Base-by-base conservation (phyloP, 2,113 vertebrate species). In the Paratilapia polleni region DNA sequence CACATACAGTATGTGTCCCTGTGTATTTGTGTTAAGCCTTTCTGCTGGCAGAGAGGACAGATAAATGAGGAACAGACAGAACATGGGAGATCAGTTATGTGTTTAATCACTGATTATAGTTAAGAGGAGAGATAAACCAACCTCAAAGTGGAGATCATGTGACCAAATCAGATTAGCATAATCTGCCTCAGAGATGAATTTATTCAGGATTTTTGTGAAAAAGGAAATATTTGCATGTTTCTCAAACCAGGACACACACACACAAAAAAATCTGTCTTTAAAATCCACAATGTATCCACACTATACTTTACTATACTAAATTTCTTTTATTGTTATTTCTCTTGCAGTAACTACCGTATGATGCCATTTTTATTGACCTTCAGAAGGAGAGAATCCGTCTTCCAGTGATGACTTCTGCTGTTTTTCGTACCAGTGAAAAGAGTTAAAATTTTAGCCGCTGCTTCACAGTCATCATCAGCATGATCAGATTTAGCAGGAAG, bases 61-160 rank as follows among this genome's bases (percentile, higher is more conserved):
- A 92, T 80, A 88, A 82, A 89, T 79, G 62, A 5, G 36, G 81
- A 84, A 70, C 78, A 80, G 63, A 86, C 73, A 75, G 34, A 89
- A 84, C 43, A 77, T 38, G 68, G 41, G 80, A 89, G 88, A 87
- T 88, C 87, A 88, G 88, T 77, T 80, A 62, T 74, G 62, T 88
- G 77, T 83, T 76, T 70, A 92, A 88, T 82, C 7, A n/a, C 79
- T 79, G 76, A 87, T 89, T 85, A 81, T 59, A 31, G 61, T 79
- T 58, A 77, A 84, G 64, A 82, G 20, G 9, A 15, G 73, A 83
- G 79, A 80, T 86, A 77, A 88, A 91, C 49, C 64, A 77, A 36
- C 83, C 68, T 84, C 59, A 80, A 77, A 89, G 80, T 73, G 75
- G 41, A 84, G 47, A 80, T 81, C 2, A 34, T 76, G 68, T 87